These are phyloP conservation scores for Corythoichthys haematopterus DNA, from an alignment of 2,113 vertebrate species.

Conservation along the genomic window DNA sequence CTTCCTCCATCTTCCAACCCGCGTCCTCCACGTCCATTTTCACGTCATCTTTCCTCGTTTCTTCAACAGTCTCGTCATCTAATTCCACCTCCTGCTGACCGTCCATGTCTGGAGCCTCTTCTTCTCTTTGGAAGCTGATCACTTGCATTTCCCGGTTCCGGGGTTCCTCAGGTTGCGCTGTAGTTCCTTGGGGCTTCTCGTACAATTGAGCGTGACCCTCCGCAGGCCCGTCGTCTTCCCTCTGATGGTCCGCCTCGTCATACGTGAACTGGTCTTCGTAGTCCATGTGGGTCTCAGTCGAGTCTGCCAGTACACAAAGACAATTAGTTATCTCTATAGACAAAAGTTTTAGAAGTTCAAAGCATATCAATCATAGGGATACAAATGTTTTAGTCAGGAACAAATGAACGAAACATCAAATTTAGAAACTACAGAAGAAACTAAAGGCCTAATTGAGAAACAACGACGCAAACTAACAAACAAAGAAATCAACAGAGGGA, in stretches of 20 bases:
- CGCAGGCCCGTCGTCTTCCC: constrained; percentile 28
- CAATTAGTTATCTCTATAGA: neutral
- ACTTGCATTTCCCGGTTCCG: constrained; percentile 52
- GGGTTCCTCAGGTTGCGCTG: constrained; percentile 19
- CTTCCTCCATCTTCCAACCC: constrained; percentile 33
- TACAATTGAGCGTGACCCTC: constrained; percentile 43
- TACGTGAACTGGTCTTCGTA: constrained; percentile 89
- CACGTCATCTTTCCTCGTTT: constrained; percentile 27
- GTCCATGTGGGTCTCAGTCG: constrained; percentile 79
- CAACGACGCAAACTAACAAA: too few species aligned
- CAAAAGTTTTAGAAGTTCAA: too few species aligned
- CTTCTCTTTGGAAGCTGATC: constrained; percentile 17
- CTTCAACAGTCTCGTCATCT: constrained; percentile 17
- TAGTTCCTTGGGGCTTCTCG: constrained; percentile 22
- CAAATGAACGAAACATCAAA: too few species aligned
- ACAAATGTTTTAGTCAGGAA: too few species aligned
- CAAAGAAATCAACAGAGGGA: neutral
- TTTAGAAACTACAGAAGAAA: neutral
- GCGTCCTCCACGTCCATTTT: constrained; percentile 39
- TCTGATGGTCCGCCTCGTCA: constrained; percentile 46
- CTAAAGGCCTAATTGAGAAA: neutral
- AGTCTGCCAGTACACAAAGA: constrained; percentile 67
- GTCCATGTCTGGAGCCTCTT: constrained; percentile 41
- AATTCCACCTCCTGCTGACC: constrained; percentile 35
- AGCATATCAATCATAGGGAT: too few species aligned